Conservation (phyloP, 2,113 vertebrate species). For the Mesoclemmys tuberculata region DNA sequence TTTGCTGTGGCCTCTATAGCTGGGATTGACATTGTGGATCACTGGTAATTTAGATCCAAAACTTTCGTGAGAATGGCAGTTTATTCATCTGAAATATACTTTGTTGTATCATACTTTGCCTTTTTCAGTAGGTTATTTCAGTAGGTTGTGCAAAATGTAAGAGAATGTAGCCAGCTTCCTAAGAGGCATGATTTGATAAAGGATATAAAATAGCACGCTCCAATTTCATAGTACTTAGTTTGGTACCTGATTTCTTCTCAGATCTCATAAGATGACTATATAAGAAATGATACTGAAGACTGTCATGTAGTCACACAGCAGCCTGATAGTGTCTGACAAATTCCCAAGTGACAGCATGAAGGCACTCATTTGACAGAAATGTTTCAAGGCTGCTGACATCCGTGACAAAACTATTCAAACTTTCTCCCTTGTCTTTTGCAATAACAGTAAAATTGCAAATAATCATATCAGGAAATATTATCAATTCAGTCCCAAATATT, state of each 20-base stretch:
- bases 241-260: not conserved
- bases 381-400: slow-evolving; percentile 52
- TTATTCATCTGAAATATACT: not conserved
- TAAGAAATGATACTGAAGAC: not conserved
- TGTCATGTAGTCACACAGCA: not conserved
- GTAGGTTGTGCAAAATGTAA: not conserved
- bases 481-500: slow-evolving; percentile 29
- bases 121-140: not conserved
- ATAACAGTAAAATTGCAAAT: slow-evolving; percentile 13
- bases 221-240: not conserved
- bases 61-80: not conserved
- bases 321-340: slow-evolving; percentile 3
- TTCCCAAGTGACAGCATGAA: slow-evolving; percentile 22
- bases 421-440: slow-evolving; percentile 2
- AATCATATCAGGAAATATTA: slow-evolving; percentile 47
- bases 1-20: not conserved
- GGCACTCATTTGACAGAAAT: slow-evolving; percentile 20
- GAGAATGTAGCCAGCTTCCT: not conserved
- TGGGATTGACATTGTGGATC: not conserved
- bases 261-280: not conserved
- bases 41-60: not conserved
- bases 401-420: slow-evolving; percentile 57
- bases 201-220: not conserved
- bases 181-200: not conserved
- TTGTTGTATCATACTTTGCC: not conserved